Evolutionary conservation across 2,797 vertebrate genomes (phyloP).

Genomic region (Dermochelys coriacea): DNA sequence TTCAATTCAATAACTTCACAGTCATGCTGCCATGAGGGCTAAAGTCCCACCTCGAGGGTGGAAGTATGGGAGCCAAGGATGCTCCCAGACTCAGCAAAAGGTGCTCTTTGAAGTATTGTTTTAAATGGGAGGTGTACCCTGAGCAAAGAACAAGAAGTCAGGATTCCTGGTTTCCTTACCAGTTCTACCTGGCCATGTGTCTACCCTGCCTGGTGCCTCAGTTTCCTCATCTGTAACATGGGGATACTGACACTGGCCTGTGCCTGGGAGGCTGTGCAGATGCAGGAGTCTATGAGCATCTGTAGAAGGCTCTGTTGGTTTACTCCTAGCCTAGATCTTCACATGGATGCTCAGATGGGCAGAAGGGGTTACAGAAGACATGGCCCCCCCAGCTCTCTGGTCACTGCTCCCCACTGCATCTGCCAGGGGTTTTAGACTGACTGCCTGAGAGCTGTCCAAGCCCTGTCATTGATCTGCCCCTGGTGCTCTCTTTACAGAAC

Average conservation of each 20-base stretch:
- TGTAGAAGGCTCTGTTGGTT: background rate
- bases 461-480: background rate
- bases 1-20: too few species aligned
- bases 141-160: background rate
- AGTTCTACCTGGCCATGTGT: background rate
- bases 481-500: constrained; percentile 83
- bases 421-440: background rate
- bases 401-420: background rate
- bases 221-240: background rate
- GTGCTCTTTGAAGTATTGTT: background rate
- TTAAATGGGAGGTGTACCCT: background rate
- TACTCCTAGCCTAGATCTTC: background rate
- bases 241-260: background rate
- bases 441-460: background rate
- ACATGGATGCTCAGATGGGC: background rate
- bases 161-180: background rate
- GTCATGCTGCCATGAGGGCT: background rate
- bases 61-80: background rate
- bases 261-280: background rate
- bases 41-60: too few species aligned
- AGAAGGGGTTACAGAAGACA: background rate
- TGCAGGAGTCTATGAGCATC: background rate
- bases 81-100: too few species aligned
- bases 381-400: background rate
- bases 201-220: background rate